These are phyloP conservation scores for Parapsyche elsis DNA, from an alignment of 1,140 invertebrate genomes.

Conservation along the genomic window DNA sequence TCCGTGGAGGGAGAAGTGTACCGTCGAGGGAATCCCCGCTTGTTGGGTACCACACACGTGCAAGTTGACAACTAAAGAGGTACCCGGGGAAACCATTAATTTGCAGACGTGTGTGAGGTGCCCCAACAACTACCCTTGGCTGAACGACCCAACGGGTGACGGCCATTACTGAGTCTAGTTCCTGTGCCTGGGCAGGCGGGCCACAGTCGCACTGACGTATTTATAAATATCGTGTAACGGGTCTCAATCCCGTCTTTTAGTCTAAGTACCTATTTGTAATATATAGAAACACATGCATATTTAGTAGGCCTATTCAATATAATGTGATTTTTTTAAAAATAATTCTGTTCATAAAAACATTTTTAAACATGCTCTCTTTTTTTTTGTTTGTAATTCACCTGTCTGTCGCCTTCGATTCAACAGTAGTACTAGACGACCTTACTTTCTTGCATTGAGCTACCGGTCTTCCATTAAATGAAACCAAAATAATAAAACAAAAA, in stretches of 20 bases:
- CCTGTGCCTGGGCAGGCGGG: conserved; percentile 33
- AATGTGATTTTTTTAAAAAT: conserved; percentile 68
- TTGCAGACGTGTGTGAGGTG: conserved; percentile 93
- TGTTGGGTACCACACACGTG: conserved; percentile 92
- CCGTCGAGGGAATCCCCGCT: conserved; percentile 79
- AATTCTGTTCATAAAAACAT: conserved; percentile 67
- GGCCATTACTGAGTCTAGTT: conserved; percentile 82
- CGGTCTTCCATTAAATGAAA: conserved; percentile 8
- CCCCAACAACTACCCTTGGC: conserved; percentile 94
- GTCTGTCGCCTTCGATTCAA: not conserved
- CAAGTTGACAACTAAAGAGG: conserved; percentile 90
- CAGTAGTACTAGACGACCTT: conserved; percentile 20
- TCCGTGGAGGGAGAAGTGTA: conserved; percentile 93
- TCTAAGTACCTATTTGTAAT: conserved; percentile 69
- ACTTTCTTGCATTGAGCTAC: conserved; percentile 13
- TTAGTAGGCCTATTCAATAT: conserved; percentile 68
- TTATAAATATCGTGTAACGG: conserved; percentile 62
- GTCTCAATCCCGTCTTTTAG: conserved; percentile 68
- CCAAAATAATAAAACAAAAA: not conserved
- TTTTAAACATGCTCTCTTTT: conserved; percentile 52
- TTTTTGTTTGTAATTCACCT: not conserved
- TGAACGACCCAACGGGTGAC: conserved; percentile 92
- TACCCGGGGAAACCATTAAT: conserved; percentile 92
- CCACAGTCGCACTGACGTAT: conserved; percentile 42
- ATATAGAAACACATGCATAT: conserved; percentile 69